Base-by-base conservation (phyloP, 2,113 vertebrate species). In the Agelaius phoeniceus region DNA sequence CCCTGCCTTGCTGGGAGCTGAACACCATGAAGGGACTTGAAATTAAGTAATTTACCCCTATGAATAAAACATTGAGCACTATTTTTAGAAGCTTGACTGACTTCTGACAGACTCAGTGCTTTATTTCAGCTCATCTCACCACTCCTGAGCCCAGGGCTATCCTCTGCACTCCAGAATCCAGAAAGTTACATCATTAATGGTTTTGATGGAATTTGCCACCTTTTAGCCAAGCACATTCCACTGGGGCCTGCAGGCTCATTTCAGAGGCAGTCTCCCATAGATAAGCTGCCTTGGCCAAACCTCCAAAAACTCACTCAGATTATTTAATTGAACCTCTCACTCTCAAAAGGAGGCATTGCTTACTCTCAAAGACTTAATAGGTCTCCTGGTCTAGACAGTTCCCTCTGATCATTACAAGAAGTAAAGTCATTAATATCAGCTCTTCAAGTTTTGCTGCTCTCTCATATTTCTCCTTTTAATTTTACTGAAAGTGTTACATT, bases 181-280 rank as follows among this genome's bases (percentile, higher is more conserved):
- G 65, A 77, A 80, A 49, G 90, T 37, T 84, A 75, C 44, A 79
- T 66, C 83, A 61, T 90, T 93, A 84, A 74, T 35, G 83, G 30
- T 86, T 97, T 81, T 94, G 71, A 72, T 93, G 91, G 75, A 48
- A 96, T 80, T 94, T 85, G 24, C 43, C 94, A 12, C 93, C 71
- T 94, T 92, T 67, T 61, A 86, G 41, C 65, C 46, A 72, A 72
- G 73, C 22, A 31, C 14, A 20, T 84, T 91, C 87, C 52, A 8
- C 52, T 24, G 71, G 69, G 74, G 20, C 23, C 61, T 30, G 23
- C 15, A 72, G 46, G 43, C 67, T 93, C 63, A 41, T 94, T 95
- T 91, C 84, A 79, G 82, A 91, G 55, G 35, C 63, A 90, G 13
- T 33, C 41, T 75, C 31, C 77, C 37, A 76, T 41, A 79, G 68